Evolutionary conservation across 2,113 vertebrate species (phyloP), one percentile per base, ranked within the genome.

Genomic region (Psittacara wagleri): DNA sequence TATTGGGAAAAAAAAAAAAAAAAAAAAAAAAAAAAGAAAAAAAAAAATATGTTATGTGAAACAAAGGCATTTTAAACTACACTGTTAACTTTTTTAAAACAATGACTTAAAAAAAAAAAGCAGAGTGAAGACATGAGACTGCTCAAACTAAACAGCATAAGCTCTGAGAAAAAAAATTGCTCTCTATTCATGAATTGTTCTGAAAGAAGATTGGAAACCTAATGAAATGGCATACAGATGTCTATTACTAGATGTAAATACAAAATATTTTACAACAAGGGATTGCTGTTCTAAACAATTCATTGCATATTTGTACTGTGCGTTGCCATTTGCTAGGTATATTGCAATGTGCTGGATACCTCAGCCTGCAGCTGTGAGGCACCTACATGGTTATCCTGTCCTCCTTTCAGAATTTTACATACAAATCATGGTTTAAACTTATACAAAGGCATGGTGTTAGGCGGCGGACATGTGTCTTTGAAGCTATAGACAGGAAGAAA

Each of bases 21-120:
- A 11, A 11, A 4, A 19, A 11, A 33, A 18, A 8, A 11, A 14
- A 4, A 2, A 11, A 12, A n/a, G 6, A 18, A 11, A n/a, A n/a
- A 6, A 3, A 13, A 37, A n/a, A 10, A 13, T 4, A 80, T 8
- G 43, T 33, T 1, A 29, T 46, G 19, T 37, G 22, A 94, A 93
- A 79, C 20, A 92, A 91, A 82, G 23, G 10, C 7, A 54, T 51
- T 59, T 90, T 74, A 83, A 91, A 16, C 5, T 55, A 70, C 3
- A 5, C 14, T 67, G 3, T 70, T 73, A 51, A 10, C 5, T 28
- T 29, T 29, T 41, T 77, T 67, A 85, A 87, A 69, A 33, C 2
- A 33, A 35, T 61, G 57, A 29, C 1, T 29, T 2, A 80, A 39
- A 90, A 33, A 37, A 37, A 35, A 24, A 25, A 23, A 17, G 5